Percentiles rank a stretch among this genome's conserved stretches.
Conservation (phyloP, 2,888 invertebrate species). For the Slavum lentiscoides region DNA sequence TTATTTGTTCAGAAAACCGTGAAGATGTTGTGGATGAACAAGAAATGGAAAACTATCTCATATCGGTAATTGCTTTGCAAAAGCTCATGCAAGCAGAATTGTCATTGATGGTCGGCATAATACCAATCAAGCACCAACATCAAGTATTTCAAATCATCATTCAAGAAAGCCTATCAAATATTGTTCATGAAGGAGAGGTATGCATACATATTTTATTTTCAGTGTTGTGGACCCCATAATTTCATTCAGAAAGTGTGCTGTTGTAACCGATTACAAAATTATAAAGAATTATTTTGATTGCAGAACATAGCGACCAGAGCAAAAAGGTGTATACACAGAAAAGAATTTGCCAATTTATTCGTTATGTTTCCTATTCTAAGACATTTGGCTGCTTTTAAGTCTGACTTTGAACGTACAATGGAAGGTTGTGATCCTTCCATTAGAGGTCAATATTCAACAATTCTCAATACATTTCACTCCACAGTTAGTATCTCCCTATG, state of each 20-base stretch:
- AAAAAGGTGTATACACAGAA: slow-evolving; percentile 73
- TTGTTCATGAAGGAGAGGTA: slow-evolving; percentile 85
- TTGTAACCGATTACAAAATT: too few relatives aligned
- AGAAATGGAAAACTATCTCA: slow-evolving; percentile 81
- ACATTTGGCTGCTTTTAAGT: slow-evolving; percentile 74
- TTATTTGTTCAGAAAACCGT: slow-evolving; percentile 60
- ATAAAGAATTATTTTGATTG: slow-evolving; percentile 57
- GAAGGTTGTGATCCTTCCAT: slow-evolving; percentile 73
- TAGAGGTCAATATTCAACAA: slow-evolving; percentile 72
- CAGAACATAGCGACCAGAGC: slow-evolving; percentile 75
- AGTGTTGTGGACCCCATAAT: too few relatives aligned
- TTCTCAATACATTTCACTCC: slow-evolving; percentile 73
- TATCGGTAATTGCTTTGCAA: slow-evolving; percentile 79
- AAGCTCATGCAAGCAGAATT: slow-evolving; percentile 87
- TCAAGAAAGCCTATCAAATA: slow-evolving; percentile 79
- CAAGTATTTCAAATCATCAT: slow-evolving; percentile 83
- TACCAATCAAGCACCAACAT: slow-evolving; percentile 79
- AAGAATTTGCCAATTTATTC: slow-evolving; percentile 79
- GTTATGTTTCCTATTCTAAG: slow-evolving; percentile 82
- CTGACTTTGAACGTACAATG: slow-evolving; percentile 78
- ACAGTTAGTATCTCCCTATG: slow-evolving; percentile 65
- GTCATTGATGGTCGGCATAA: slow-evolving; percentile 78
- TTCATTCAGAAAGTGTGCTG: too few relatives aligned
- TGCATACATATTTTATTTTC: slow-evolving; percentile 4
- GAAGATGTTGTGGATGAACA: slow-evolving; percentile 73